These are phyloP conservation scores for Calycopis cecrops DNA, from an alignment of 1,140 invertebrate species.

Conservation along the genomic window DNA sequence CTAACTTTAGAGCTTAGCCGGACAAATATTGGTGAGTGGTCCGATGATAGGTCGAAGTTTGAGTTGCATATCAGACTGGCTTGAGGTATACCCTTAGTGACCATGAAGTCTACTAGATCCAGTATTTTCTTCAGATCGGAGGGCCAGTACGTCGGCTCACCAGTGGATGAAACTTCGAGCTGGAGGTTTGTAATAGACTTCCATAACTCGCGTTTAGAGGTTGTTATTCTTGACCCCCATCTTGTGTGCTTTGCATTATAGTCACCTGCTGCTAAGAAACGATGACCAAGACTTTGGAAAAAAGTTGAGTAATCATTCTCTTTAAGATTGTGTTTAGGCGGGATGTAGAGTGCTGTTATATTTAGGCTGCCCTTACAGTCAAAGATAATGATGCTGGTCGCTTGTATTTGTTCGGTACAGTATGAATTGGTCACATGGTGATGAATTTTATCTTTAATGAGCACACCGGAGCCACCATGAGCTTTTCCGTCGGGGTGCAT, in stretches of 20 bases:
- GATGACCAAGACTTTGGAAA: constrained; percentile 10
- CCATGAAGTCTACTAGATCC: constrained; percentile 29
- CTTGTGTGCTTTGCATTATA: constrained; percentile 27
- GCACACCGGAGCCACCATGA: not conserved
- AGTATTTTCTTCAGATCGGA: constrained; percentile 21
- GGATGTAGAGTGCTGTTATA: constrained; percentile 1
- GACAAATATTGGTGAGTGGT: constrained; percentile 23
- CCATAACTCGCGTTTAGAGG: constrained; percentile 16
- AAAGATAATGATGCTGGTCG: not conserved
- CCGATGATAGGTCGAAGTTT: constrained; percentile 21
- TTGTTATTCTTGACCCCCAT: constrained; percentile 23
- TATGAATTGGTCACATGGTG: not conserved
- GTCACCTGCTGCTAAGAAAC: constrained; percentile 22
- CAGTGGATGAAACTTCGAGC: constrained; percentile 13
- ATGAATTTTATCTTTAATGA: constrained; percentile 1
- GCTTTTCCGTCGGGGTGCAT: not conserved
- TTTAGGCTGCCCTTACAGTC: not conserved
- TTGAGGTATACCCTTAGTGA: constrained; percentile 17
- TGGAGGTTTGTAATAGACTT: not conserved
- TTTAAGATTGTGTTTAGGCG: constrained; percentile 8
- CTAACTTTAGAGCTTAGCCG: not conserved
- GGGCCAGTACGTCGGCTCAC: constrained; percentile 28
- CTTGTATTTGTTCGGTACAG: constrained; percentile 2
- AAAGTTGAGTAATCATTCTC: constrained; percentile 1
- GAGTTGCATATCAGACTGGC: constrained; percentile 11